Conservation (phyloP, 2,113 vertebrate genomes). For the Ammodytes marinus region DNA sequence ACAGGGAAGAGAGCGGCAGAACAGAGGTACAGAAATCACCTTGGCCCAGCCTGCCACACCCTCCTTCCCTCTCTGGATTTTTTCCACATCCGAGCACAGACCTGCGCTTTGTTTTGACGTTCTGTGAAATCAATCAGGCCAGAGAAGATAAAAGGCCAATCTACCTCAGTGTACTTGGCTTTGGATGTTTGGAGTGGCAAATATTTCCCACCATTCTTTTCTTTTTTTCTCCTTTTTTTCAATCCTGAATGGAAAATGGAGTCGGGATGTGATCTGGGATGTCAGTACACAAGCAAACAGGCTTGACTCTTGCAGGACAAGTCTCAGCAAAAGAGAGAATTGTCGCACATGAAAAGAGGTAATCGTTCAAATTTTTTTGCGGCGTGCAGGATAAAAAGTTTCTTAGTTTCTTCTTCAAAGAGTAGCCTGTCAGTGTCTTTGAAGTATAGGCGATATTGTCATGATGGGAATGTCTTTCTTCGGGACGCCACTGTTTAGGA, state of each 20-base stretch:
- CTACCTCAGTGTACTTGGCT: conserved; percentile 31
- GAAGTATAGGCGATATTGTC: conserved; percentile 27
- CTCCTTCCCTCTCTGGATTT: conserved; percentile 58
- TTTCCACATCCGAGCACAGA: conserved; percentile 57
- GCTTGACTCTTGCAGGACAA: conserved; percentile 26
- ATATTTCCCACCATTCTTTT: conserved; percentile 61
- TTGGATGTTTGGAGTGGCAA: conserved; percentile 50
- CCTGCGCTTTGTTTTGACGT: conserved; percentile 52
- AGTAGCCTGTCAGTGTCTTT: conserved; percentile 12
- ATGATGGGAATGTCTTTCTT: conserved; percentile 31
- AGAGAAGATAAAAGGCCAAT: conserved; percentile 47
- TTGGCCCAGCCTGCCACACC: conserved; percentile 49
- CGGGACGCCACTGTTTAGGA: conserved; percentile 12
- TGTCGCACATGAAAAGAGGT: conserved; percentile 34
- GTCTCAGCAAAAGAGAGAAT: conserved; percentile 30
- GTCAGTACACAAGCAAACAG: conserved; percentile 14
- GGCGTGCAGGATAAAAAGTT: conserved; percentile 18
- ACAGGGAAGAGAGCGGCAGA: conserved; percentile 28
- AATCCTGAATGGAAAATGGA: conserved; percentile 37
- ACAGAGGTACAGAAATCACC: conserved; percentile 62
- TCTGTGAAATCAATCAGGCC: conserved; percentile 44
- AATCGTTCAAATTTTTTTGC: neutral
- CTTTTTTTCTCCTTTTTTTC: neutral
- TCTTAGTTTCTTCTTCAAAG: conserved; percentile 12
- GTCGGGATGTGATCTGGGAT: conserved; percentile 5